Base-by-base conservation (phyloP, 2,113 vertebrate species). In the Pelecanoides urinatrix region DNA sequence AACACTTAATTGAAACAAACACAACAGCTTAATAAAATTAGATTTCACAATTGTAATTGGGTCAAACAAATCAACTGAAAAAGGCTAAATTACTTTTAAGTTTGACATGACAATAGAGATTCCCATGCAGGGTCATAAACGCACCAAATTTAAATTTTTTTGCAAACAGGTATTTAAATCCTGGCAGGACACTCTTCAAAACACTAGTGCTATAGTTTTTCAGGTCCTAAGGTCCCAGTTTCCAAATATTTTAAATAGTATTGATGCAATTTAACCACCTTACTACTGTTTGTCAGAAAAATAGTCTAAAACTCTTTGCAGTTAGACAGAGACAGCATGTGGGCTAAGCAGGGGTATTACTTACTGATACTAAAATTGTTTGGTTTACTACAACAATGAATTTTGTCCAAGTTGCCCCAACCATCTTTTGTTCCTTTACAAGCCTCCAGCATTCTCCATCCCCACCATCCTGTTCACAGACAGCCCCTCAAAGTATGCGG, bases 1-100 rank as follows among this genome's bases (percentile, higher is more conserved):
- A 89, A 76, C 96, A 95, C 97, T 98, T 92, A 62, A 96, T 78
- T 67, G 65, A 95, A 96, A 95, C 27, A 96, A 95, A 97, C n/a
- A 86, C 3, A 92, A 44, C 19, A 86, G 29, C 20, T 91, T 81
- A 81, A 86, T 38, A 49, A 93, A 80, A 62, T 25, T 20, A 56
- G 10, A 42, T 74, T 58, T 85, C 50, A 50, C 27, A n/a, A 19
- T 23, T 71, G 70, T 18, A 72, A 65, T 5, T 49, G 12, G 32
- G n/a, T 75, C 67, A 79, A 81, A 86, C 19, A 81, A 61, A 85
- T 21, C 30, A 56, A 58, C 10, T 61, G 38, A 59, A 82, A 86
- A 89, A 65, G 13, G 5, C 9, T 50, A 55, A 25, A 2, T 22
- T 65, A 89, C 34, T 82, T 78, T 49, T 55, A 40, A 36, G 40